Conservation (phyloP, 2,888 invertebrate species). For the Liopterus haemorrhoidalis region DNA sequence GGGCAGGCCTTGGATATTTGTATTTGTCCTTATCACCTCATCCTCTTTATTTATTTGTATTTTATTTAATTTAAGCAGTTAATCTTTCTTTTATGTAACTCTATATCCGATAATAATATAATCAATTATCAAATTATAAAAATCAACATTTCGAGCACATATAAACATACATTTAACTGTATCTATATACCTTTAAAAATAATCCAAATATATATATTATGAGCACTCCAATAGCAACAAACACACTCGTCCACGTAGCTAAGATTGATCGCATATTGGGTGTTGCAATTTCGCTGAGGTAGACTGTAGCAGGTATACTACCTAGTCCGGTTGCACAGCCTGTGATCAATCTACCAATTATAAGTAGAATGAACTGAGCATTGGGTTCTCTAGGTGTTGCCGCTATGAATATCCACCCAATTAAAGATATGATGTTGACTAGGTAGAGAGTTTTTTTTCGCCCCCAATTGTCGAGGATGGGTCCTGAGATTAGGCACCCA, state of each 20-base stretch:
- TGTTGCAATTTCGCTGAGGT: slow-evolving; percentile 50
- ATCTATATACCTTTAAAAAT: slow-evolving; percentile 44
- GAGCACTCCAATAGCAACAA: slow-evolving; percentile 50
- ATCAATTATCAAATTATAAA: too few species aligned
- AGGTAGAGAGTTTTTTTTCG: slow-evolving; percentile 46
- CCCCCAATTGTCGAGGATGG: slow-evolving; percentile 50
- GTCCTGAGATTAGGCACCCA: slow-evolving; percentile 50
- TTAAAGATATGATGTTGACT: slow-evolving; percentile 47
- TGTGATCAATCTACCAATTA: slow-evolving; percentile 47
- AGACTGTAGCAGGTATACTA: slow-evolving; percentile 51
- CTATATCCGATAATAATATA: too few species aligned
- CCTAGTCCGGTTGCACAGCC: slow-evolving; percentile 52
- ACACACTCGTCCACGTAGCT: slow-evolving; percentile 52
- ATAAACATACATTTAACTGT: not conserved
- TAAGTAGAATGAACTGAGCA: slow-evolving; percentile 40
- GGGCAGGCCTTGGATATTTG: too few species aligned
- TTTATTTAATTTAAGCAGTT: too few species aligned
- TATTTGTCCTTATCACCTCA: too few species aligned
- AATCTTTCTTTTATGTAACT: too few species aligned
- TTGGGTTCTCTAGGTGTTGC: slow-evolving; percentile 39
- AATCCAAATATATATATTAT: slow-evolving; percentile 50
- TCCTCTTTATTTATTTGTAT: too few species aligned
- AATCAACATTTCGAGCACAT: not conserved
- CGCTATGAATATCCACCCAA: slow-evolving; percentile 51
- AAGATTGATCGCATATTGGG: slow-evolving; percentile 48